Evolutionary conservation across 2,113 vertebrate species (phyloP).

Genomic region (Spea multiplicata): DNA sequence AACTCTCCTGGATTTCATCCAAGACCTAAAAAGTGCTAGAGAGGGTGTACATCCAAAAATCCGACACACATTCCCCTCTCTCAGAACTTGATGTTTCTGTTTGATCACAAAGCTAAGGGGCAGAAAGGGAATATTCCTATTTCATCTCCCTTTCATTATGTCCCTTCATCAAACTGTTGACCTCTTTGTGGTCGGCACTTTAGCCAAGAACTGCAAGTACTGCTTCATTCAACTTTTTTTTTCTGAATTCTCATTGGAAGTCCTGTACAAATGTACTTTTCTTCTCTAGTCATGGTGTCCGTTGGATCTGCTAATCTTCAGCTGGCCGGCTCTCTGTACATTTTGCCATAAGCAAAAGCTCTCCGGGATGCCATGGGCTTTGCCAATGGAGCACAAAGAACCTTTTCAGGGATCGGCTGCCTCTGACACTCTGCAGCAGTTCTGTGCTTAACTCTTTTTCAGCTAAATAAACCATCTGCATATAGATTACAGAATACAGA

Average conservation of each 20-base stretch:
- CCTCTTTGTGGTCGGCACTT: neutral
- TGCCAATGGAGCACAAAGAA: constrained; percentile 8
- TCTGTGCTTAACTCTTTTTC: no score
- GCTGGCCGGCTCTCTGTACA: neutral
- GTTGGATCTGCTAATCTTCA: neutral
- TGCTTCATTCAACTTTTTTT: neutral
- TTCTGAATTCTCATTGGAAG: neutral
- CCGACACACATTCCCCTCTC: neutral
- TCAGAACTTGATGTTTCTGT: neutral
- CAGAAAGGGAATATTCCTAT: neutral
- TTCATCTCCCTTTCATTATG: neutral
- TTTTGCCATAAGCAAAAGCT: no score
- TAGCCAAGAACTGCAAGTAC: neutral
- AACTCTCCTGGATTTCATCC: no score
- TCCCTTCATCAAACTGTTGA: neutral
- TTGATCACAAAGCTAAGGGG: neutral
- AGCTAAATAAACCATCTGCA: no score
- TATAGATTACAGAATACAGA: no score
- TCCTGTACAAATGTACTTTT: neutral
- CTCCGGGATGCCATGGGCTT: neutral
- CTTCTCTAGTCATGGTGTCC: neutral
- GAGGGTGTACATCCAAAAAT: no score
- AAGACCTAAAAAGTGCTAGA: no score
- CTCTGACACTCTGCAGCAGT: neutral
- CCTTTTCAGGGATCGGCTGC: constrained; percentile 4